Evolutionary conservation across 2,113 vertebrate genomes (phyloP).

Genomic region (Ctenodactylus gundi): DNA sequence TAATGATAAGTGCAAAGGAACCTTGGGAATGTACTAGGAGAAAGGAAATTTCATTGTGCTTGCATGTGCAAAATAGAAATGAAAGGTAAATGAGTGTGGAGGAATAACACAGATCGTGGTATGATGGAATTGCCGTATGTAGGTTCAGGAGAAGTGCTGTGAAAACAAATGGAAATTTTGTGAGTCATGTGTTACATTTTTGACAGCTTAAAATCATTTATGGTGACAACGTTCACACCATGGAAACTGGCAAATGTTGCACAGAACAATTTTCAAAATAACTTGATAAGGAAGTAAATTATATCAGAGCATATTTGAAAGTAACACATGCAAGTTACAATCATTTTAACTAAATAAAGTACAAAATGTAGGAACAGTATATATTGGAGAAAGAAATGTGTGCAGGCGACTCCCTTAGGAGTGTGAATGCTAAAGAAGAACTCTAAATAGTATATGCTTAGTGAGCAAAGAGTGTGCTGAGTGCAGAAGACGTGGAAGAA

Average conservation of each 20-base stretch:
- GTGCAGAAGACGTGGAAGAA: neutral
- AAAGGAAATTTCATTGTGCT: neutral
- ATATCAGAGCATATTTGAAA: neutral
- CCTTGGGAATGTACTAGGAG: neutral
- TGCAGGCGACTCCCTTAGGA: neutral
- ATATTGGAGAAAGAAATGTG: neutral
- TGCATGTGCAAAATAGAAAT: neutral
- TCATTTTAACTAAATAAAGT: slow-evolving; percentile 13
- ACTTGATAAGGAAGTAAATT: neutral
- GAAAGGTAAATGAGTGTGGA: neutral
- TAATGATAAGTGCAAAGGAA: neutral
- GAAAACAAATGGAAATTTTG: neutral
- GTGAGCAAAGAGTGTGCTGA: neutral
- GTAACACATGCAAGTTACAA: neutral
- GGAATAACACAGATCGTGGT: neutral
- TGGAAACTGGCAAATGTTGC: neutral
- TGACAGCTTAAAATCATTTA: neutral
- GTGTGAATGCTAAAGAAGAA: neutral
- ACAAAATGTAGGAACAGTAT: neutral
- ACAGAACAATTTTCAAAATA: neutral
- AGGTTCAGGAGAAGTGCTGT: neutral
- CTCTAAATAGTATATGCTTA: neutral
- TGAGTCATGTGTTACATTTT: neutral
- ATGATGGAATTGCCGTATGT: neutral
- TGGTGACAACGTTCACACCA: neutral